Conservation (phyloP, 1,140 invertebrate species). For the Batillaria attramentaria region DNA sequence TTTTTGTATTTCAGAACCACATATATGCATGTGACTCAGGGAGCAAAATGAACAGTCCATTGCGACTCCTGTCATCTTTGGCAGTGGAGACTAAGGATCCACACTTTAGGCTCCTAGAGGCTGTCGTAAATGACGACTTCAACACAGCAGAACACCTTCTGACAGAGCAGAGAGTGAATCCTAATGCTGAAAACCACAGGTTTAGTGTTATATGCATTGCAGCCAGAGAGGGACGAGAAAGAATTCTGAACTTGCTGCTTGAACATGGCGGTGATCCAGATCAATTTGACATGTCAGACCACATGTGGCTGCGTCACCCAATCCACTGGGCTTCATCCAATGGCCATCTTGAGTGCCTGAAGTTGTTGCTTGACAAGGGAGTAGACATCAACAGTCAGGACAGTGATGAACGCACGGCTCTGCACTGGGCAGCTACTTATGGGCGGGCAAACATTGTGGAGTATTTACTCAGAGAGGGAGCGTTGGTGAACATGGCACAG, state of each 20-base stretch:
- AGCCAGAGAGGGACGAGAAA: slow-evolving; percentile 4
- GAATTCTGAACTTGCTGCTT: slow-evolving; percentile 30
- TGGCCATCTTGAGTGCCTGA: slow-evolving; percentile 51
- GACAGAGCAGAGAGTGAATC: not conserved
- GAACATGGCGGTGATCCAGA: slow-evolving; percentile 40
- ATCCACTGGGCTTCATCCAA: slow-evolving; percentile 63
- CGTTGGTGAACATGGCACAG: slow-evolving; percentile 59
- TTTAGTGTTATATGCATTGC: slow-evolving; percentile 8
- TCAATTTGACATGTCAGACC: slow-evolving; percentile 40
- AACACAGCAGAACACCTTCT: not conserved
- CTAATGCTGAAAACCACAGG: not conserved
- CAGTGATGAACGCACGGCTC: slow-evolving; percentile 59
- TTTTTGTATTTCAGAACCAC: no score
- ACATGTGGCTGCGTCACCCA: slow-evolving; percentile 59
- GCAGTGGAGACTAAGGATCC: not conserved
- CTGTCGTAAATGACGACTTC: slow-evolving; percentile 9
- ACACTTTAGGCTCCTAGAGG: not conserved
- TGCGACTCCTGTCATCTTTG: not conserved
- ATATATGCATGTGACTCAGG: no score
- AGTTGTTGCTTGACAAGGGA: slow-evolving; percentile 52
- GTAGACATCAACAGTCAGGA: slow-evolving; percentile 59
- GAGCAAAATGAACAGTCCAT: no score
- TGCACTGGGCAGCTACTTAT: slow-evolving; percentile 65
- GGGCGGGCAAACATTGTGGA: slow-evolving; percentile 51
- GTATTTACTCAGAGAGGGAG: slow-evolving; percentile 53